Conservation (phyloP, 2,888 invertebrate species). For the Lasioglossum zephyrum region DNA sequence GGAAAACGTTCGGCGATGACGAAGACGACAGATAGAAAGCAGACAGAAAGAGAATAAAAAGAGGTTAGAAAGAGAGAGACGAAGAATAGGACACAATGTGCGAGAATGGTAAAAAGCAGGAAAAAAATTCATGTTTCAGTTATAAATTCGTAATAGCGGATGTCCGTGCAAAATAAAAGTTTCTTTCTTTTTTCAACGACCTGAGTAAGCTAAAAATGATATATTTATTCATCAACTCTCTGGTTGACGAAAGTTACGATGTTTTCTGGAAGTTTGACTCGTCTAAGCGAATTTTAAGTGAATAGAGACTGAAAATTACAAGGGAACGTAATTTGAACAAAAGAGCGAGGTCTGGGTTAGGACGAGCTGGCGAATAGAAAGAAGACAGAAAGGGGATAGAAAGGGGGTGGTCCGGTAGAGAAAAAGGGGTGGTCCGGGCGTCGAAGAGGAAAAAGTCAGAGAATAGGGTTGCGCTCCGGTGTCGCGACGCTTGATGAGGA, state of each 20-base stretch:
- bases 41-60: neutral
- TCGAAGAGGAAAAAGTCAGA: conserved; percentile 42
- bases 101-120: neutral
- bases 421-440: conserved; percentile 14
- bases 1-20: conserved; percentile 7
- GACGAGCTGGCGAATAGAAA: neutral
- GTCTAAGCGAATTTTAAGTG: neutral
- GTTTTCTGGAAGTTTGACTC: neutral
- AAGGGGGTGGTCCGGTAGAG: neutral
- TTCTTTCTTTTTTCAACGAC: neutral
- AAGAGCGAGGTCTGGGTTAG: neutral
- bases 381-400: neutral
- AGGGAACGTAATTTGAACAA: neutral
- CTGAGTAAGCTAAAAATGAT: neutral
- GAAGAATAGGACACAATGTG: neutral
- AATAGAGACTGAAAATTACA: neutral
- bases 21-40: neutral
- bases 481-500: conserved; percentile 62
- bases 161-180: neutral
- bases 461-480: conserved; percentile 38
- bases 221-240: no score
- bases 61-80: neutral
- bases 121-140: neutral
- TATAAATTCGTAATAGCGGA: neutral
- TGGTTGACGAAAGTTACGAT: neutral